Percentiles rank a stretch among this genome's conserved stretches.
These are phyloP conservation scores for Timema cristinae DNA, from an alignment of 2,888 invertebrate genomes.

Conservation along the genomic window DNA sequence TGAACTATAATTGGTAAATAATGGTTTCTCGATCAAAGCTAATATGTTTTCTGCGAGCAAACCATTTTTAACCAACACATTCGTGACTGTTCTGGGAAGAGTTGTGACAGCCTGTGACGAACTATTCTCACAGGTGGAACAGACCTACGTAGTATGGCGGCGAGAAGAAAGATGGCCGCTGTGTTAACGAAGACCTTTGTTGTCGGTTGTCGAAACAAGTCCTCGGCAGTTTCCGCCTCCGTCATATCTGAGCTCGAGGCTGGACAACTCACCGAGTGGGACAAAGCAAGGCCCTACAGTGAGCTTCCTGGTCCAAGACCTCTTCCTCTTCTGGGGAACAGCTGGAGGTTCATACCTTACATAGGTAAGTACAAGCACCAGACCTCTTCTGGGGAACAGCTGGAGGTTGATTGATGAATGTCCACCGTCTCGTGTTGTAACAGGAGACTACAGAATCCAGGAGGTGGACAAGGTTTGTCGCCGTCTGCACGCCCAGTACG, in stretches of 20 bases:
- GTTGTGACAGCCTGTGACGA: too few species aligned
- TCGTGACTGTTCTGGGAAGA: too few species aligned
- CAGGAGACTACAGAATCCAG: conserved; percentile 61
- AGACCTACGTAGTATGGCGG: too few species aligned
- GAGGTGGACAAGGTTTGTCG: conserved; percentile 63
- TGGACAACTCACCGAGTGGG: conserved; percentile 39
- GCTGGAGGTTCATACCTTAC: conserved; percentile 59
- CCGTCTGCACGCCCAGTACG: conserved; percentile 56
- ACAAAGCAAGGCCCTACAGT: conserved; percentile 49
- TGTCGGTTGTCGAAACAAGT: too few species aligned
- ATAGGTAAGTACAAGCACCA: conserved; percentile 48
- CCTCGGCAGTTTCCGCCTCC: too few species aligned
- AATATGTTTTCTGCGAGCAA: too few species aligned
- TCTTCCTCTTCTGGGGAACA: conserved; percentile 57
- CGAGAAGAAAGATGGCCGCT: too few species aligned
- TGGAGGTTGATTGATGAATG: conserved; percentile 54
- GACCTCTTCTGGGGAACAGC: conserved; percentile 58
- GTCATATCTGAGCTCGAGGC: conserved; percentile 26
- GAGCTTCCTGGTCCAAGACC: conserved; percentile 59
- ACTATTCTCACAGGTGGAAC: too few species aligned
- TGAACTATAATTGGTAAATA: too few species aligned
- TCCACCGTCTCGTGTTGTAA: neutral
- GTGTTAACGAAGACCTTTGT: too few species aligned
- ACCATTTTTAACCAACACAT: too few species aligned
- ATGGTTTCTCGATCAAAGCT: too few species aligned